Conservation (phyloP, 1,140 invertebrate species). For the Drosophila albomicans region DNA sequence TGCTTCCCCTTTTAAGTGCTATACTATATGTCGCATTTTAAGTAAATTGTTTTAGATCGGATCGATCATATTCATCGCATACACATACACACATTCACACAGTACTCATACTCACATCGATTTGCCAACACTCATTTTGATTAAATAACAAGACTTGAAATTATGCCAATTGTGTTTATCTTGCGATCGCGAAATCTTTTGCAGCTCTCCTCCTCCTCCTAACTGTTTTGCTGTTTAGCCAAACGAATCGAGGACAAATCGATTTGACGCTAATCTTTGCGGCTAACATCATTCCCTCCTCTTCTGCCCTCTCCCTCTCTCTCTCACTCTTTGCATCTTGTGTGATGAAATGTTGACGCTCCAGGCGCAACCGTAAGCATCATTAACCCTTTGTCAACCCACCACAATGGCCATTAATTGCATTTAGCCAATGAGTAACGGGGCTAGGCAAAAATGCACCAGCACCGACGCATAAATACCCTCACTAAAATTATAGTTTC, state of each 20-base stretch:
- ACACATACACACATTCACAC: neutral
- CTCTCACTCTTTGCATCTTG: constrained; percentile 1
- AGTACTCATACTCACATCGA: constrained; percentile 39
- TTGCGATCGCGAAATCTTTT: constrained; percentile 21
- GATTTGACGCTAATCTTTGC: constrained; percentile 31
- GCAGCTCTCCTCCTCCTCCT: neutral
- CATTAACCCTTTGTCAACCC: constrained; percentile 43
- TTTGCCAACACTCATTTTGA: constrained; percentile 51
- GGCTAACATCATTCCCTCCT: neutral
- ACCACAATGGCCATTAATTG: constrained; percentile 40
- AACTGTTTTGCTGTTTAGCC: constrained; percentile 6
- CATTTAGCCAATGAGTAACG: constrained; percentile 21
- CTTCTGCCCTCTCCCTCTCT: neutral
- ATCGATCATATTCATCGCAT: constrained; percentile 22
- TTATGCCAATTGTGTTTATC: constrained; percentile 47
- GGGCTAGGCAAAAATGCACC: neutral
- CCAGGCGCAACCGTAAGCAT: neutral
- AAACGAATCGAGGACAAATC: constrained; percentile 41
- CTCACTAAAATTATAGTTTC: neutral
- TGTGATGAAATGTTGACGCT: constrained; percentile 21
- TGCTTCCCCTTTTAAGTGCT: neutral
- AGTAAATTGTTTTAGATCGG: constrained; percentile 18
- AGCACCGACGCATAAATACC: neutral
- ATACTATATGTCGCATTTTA: neutral
- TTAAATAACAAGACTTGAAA: constrained; percentile 54